Base-by-base conservation (phyloP, 1,140 invertebrate genomes). In the Pararge aegeria region DNA sequence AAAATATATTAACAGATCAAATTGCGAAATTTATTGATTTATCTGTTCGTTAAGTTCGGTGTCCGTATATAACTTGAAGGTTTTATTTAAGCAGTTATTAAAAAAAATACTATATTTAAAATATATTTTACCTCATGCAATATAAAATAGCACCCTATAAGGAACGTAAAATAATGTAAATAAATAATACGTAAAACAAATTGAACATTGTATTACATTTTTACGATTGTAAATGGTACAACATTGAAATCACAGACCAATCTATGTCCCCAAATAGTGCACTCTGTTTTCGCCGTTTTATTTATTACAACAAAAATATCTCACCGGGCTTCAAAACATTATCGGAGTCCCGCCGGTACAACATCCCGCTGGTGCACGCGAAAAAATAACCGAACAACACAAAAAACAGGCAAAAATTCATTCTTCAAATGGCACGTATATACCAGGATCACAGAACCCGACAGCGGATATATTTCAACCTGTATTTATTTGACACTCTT, bases 401-500 rank as follows among this genome's bases (percentile, higher is more conserved):
- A 65, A 87, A 80, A 80, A 86, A 75, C 74, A 86, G 74, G 78
- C 73, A 87, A 78, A 89, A 83, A 83, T 89, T 87, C 86, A 89
- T 89, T 71, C 75, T 80, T 74, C 62, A 76, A 80, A 81, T 72
- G 75, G 64, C 77, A 76, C 80, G 67, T 72, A 79, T 82, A 74
- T 81, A 83, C 73, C 66, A 75, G 83, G 83, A 83, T 84, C 80
- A 80, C 78, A 82, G 73, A 68, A 61, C 56, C 21, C 73, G 81
- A 83, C 81, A 78, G 83, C 69, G 63, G 75, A 69, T 85, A 82
- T 87, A 86, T 89, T 80, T 87, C 81, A 85, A 80, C 68, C 72
- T 78, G 77, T 86, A 85, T 87, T 87, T 89, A 87, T 87, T 89
- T 84, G 86, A 89, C 86, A 86, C 70, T 73, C 72, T 78, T 79